Evolutionary conservation across 2,113 vertebrate species (phyloP), one percentile per base, ranked within the genome.

Genomic region (Tyrannus savana): DNA sequence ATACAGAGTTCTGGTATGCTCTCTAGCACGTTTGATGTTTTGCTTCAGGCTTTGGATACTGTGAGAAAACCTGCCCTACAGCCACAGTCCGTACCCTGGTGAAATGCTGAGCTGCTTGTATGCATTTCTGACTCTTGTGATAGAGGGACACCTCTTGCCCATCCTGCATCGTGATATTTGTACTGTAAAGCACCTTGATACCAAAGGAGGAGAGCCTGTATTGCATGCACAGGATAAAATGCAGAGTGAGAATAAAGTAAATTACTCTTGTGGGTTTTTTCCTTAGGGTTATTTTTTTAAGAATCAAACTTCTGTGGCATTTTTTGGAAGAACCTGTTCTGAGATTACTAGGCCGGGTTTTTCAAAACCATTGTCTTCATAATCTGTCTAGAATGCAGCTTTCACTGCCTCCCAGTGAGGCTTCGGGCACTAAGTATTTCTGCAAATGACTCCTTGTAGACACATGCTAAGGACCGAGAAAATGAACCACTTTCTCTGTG

Each of bases 1-100:
- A 77, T 93, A 56, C 90, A 93, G 88, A 73, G 52, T 84, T 95
- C 84, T 96, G 92, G 96, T 96, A 94, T 95, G 94, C 95, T 95
- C 39, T 69, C 47, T 74, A 93, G 95, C 42, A 78, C 15, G 0
- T 90, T 84, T 86, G 83, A 78, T 95, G 84, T 95, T 93, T 93
- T 95, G 84, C 96, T 83, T 95, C 73, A 78, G 91, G 74, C 91
- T 91, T 73, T 89, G 86, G 41, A 76, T 96, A 35, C 76, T 95
- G 77, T 2, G 56, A 91, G 81, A 82, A 93, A 55, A 68, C 74
- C 52, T 91, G 66, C 76, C 56, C n/a, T 79, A 18, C 49, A 89
- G 80, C n/a, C 31, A 13, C 37, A 64, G 60, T 63, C 33, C 15
- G 2, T 87, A 67, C n/a, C 49, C 56, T 83, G 2, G 0, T 47